Evolutionary conservation across 2,113 vertebrate species (phyloP).

Genomic region (Gasterosteus nipponicus): DNA sequence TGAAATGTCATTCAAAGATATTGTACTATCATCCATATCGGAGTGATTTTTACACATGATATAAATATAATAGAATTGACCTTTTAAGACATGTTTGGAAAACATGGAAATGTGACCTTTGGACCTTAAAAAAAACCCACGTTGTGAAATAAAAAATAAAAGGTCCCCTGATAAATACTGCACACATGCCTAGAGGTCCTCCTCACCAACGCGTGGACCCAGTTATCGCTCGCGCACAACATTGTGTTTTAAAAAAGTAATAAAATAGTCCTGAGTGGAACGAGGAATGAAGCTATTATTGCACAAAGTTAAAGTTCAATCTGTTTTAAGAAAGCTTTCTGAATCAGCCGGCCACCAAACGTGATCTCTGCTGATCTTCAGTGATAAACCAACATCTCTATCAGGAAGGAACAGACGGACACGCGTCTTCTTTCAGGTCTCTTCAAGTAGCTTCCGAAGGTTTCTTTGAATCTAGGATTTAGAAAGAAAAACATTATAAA

Average conservation of each 20-base stretch:
- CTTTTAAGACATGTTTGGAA: conserved; percentile 59
- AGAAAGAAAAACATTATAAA: background rate
- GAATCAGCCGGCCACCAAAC: conserved; percentile 13
- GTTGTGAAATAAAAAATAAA: conserved; percentile 39
- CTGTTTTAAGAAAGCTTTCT: conserved; percentile 27
- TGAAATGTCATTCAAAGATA: background rate
- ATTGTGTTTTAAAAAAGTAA: conserved; percentile 36
- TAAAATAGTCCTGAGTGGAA: conserved; percentile 62
- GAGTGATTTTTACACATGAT: conserved; percentile 16
- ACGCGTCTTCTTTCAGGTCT: conserved; percentile 58
- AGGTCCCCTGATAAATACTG: conserved; percentile 50
- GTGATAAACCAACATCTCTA: conserved; percentile 12
- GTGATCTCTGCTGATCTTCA: conserved; percentile 14
- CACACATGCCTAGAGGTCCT: conserved; percentile 20
- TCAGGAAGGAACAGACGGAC: conserved; percentile 3
- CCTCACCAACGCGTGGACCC: conserved; percentile 24
- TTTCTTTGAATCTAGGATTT: conserved; percentile 72
- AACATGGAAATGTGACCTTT: conserved; percentile 52
- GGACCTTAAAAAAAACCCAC: conserved; percentile 40
- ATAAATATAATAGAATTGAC: conserved; percentile 67
- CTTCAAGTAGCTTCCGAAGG: conserved; percentile 74
- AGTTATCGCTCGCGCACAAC: conserved; percentile 14
- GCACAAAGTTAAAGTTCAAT: conserved; percentile 60
- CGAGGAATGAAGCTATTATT: conserved; percentile 59
- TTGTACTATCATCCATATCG: background rate